These are phyloP conservation scores for Sturmia bella DNA, from an alignment of 2,888 invertebrate genomes.

Conservation along the genomic window DNA sequence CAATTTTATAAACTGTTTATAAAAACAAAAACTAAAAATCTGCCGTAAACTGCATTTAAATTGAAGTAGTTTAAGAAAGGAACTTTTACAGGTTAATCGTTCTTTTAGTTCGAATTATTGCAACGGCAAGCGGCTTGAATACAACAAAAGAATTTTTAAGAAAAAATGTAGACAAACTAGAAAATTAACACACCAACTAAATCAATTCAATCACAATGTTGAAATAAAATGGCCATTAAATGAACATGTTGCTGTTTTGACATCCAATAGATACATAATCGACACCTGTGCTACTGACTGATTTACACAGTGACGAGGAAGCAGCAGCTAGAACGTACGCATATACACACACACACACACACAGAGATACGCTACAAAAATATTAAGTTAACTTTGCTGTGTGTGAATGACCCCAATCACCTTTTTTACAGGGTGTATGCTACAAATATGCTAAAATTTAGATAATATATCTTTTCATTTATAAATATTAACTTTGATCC, in stretches of 20 bases:
- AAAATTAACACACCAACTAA: conserved; percentile 53
- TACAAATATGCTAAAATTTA: too few species aligned
- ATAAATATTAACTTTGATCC: too few species aligned
- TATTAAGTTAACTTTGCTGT: too few species aligned
- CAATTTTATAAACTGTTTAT: conserved; percentile 1
- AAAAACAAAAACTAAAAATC: too few species aligned
- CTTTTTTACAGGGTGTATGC: too few species aligned
- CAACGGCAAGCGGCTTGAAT: conserved; percentile 3
- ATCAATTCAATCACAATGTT: conserved; percentile 39
- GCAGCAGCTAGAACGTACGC: conserved; percentile 24
- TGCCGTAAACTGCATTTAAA: not conserved
- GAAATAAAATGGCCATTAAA: conserved; percentile 51
- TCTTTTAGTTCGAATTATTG: conserved; percentile 13
- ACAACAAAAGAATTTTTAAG: conserved; percentile 13
- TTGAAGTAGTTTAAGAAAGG: not conserved
- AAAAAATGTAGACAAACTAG: conserved; percentile 47
- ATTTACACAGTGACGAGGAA: conserved; percentile 46
- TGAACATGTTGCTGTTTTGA: conserved; percentile 56
- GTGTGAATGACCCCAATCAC: too few species aligned
- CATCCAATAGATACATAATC: conserved; percentile 55
- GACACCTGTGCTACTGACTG: conserved; percentile 62
- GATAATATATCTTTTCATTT: too few species aligned
- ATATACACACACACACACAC: not conserved
- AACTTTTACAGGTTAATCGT: conserved; percentile 15
- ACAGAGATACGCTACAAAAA: not conserved